phyloP scores from a whole-genome alignment of 2,888 invertebrate genomes.

The Stenchaetothrips biformis region DNA sequence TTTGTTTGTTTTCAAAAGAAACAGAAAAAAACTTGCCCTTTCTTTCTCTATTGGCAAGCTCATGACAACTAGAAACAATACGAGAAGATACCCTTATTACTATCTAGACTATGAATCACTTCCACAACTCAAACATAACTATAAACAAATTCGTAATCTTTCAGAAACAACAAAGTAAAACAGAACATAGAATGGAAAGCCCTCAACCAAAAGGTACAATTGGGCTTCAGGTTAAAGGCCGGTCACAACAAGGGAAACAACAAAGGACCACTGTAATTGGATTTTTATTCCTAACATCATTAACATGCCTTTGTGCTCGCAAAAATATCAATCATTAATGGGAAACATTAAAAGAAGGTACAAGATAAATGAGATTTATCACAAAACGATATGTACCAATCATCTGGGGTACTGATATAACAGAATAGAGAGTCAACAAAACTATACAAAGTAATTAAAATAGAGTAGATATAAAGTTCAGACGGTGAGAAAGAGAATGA shows the following conservation, averaged over 20 bases:
- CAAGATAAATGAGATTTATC: slow-evolving; percentile 7
- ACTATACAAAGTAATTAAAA: neutral
- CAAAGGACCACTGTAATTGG: neutral
- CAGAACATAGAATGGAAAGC: slow-evolving; percentile 6
- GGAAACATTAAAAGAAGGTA: neutral
- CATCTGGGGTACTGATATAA: neutral
- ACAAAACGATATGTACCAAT: slow-evolving; percentile 16
- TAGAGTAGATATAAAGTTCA: too few relatives aligned
- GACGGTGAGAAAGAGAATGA: neutral
- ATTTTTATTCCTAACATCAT: neutral
- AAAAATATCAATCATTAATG: neutral
- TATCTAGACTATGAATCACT: too few relatives aligned
- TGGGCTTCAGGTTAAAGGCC: neutral
- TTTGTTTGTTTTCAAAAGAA: too few relatives aligned
- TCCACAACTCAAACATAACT: neutral
- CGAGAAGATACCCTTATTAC: too few relatives aligned
- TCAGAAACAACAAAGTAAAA: neutral
- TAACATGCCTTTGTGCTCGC: neutral
- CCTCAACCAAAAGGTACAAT: neutral
- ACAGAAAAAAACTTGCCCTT: too few relatives aligned
- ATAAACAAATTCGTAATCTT: neutral
- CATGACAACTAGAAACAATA: too few relatives aligned
- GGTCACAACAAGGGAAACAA: neutral
- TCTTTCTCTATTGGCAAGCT: too few relatives aligned
- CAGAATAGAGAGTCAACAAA: slow-evolving; percentile 16